Conservation (phyloP, 2,113 vertebrate genomes). For the Scatophagus argus region DNA sequence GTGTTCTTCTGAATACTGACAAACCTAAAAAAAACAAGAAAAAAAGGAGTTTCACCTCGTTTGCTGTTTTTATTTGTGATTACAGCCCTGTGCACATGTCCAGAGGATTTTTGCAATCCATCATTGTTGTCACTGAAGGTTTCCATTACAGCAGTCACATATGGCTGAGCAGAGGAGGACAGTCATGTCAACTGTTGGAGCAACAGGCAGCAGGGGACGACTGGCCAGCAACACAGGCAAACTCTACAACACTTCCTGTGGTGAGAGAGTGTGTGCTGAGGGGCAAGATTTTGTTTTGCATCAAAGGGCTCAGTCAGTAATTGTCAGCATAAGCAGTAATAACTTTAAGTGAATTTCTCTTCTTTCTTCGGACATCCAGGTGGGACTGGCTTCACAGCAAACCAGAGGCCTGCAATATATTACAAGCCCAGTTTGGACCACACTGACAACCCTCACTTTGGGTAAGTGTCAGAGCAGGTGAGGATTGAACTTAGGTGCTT, state of each 20-base stretch:
- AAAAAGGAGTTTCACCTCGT: constrained; percentile 18
- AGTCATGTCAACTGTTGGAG: constrained; percentile 29
- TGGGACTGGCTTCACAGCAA: constrained; percentile 60
- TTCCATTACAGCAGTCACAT: constrained; percentile 72
- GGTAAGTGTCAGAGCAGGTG: constrained; percentile 53
- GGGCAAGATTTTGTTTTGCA: background rate
- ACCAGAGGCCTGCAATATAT: constrained; percentile 65
- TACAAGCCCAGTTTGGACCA: constrained; percentile 63
- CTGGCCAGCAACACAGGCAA: constrained; percentile 29
- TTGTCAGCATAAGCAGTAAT: background rate
- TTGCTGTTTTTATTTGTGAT: constrained; percentile 52
- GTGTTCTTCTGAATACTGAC: constrained; percentile 14
- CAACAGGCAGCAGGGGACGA: constrained; percentile 38
- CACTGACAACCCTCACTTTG: constrained; percentile 66
- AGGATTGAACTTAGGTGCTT: background rate
- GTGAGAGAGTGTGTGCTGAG: constrained; percentile 31
- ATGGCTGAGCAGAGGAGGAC: constrained; percentile 62
- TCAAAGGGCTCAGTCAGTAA: background rate
- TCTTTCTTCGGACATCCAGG: constrained; percentile 28
- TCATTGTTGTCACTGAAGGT: constrained; percentile 62
- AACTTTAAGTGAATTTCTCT: constrained; percentile 21
- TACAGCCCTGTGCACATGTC: constrained; percentile 38
- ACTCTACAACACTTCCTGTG: constrained; percentile 41
- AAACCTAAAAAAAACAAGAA: constrained; percentile 13
- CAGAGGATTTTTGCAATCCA: constrained; percentile 55